Conservation (phyloP, 2,113 vertebrate genomes). For the Podiceps cristatus region DNA sequence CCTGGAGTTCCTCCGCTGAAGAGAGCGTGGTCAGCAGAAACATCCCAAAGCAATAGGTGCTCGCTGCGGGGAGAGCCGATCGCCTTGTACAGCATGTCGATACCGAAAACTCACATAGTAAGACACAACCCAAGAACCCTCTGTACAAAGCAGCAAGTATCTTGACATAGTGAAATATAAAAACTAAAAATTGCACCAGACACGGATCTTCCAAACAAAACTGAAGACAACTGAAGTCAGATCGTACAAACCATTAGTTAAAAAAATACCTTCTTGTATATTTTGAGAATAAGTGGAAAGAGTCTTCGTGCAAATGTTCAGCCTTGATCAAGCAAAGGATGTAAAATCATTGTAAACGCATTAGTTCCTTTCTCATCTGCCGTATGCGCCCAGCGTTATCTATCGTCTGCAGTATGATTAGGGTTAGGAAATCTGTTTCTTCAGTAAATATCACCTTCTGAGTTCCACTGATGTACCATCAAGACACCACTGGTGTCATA, state of each 20-base stretch:
- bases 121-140: background rate
- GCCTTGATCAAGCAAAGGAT: background rate
- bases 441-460: slow-evolving; percentile 25
- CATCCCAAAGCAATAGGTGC: background rate
- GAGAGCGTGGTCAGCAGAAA: background rate
- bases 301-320: slow-evolving; percentile 59
- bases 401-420: slow-evolving; percentile 34
- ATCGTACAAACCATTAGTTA: slow-evolving; percentile 72
- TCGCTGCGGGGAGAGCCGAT: background rate
- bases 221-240: slow-evolving; percentile 60
- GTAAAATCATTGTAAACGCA: background rate
- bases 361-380: slow-evolving; percentile 18
- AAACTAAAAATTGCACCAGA: slow-evolving; percentile 60
- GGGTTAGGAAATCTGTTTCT: slow-evolving; percentile 38
- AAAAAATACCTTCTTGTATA: slow-evolving; percentile 78
- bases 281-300: slow-evolving; percentile 66
- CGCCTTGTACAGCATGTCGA: background rate
- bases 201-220: slow-evolving; percentile 47
- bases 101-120: background rate
- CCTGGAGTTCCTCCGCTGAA: background rate
- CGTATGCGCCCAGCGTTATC: background rate
- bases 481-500: slow-evolving; percentile 97
- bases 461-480: slow-evolving; percentile 65
- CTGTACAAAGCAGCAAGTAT: slow-evolving; percentile 56
- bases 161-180: slow-evolving; percentile 30